Evolutionary conservation across 2,113 vertebrate genomes (phyloP), one percentile per base, ranked within the genome.

Genomic region (Salvator merianae): DNA sequence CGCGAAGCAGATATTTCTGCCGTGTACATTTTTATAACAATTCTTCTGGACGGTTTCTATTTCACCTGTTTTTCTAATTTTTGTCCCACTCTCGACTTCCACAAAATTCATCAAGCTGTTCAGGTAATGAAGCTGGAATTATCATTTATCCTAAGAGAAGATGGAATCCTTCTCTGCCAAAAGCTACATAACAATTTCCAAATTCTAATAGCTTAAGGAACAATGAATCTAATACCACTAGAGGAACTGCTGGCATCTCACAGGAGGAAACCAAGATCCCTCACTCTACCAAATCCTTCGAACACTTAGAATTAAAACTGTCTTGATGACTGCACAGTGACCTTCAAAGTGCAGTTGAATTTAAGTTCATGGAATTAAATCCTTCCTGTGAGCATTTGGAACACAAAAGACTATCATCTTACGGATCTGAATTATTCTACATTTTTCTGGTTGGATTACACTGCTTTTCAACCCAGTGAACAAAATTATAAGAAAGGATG

Each of bases 141-240:
- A 24, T 82, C 24, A 73, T 72, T 80, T 85, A 43, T 70, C 75
- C 32, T 71, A 30, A 43, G 70, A 66, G 20, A 40, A 74, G 26
- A 32, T 47, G 24, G 26, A 71, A 50, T 18, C n/a, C 53, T 77
- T 82, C 32, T 12, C 38, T 82, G 74, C 74, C 80, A 86, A 78
- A 82, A 82, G 28, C 68, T 65, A 82, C 28, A 70, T 13, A 65
- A 10, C 55, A 66, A 50, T 40, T 82, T 77, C 75, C 66, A 85
- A 72, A 72, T 65, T 43, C 26, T 77, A 78, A 47, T 65, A 30
- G 26, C 69, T n/a, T 28, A 71, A n/a, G 50, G 66, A 76, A 32
- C 68, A 77, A 77, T 70, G 66, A 82, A 82, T 65, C 55, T 38
- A 62, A 72, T 53, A 82, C 38, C 24, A 20, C 14, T 59, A 62